These are phyloP conservation scores for Scomber colias DNA, from an alignment of 2,113 vertebrate species.

Conservation along the genomic window DNA sequence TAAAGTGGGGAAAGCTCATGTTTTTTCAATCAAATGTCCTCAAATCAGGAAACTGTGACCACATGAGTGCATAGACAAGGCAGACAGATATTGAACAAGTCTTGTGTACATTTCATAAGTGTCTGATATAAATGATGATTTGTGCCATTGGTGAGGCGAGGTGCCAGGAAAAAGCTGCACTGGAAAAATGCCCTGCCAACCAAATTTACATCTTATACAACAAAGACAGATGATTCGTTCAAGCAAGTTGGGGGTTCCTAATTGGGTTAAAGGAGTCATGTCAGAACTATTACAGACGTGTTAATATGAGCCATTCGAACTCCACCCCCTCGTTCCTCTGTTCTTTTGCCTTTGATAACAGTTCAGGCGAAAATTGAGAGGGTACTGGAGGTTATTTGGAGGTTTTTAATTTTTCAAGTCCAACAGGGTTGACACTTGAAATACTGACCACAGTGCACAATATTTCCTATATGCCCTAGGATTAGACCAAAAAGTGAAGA, in stretches of 20 bases:
- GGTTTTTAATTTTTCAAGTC: constrained; percentile 31
- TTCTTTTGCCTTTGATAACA: constrained; percentile 17
- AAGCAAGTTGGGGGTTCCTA: constrained; percentile 42
- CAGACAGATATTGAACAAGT: constrained; percentile 66
- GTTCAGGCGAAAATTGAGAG: constrained; percentile 15
- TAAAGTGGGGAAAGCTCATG: constrained; percentile 49
- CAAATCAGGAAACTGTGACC: constrained; percentile 51
- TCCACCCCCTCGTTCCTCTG: constrained; percentile 8
- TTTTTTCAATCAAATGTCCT: constrained; percentile 70
- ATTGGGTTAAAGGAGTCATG: constrained; percentile 61
- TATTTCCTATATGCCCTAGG: constrained; percentile 59
- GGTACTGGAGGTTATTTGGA: constrained; percentile 13
- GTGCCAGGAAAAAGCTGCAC: constrained; percentile 77
- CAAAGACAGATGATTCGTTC: constrained; percentile 55
- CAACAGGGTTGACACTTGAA: constrained; percentile 40
- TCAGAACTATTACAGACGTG: constrained; percentile 54
- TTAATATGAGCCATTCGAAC: constrained; percentile 53
- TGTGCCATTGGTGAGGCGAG: constrained; percentile 49
- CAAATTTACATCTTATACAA: constrained; percentile 60
- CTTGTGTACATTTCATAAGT: constrained; percentile 62
- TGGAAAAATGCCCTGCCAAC: constrained; percentile 73
- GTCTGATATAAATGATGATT: constrained; percentile 77
- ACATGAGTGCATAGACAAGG: constrained; percentile 42
- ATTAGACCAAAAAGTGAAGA: constrained; percentile 33
- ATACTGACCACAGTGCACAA: constrained; percentile 42